Evolutionary conservation across 2,888 invertebrate species (phyloP).

Genomic region (Euclidia mi): DNA sequence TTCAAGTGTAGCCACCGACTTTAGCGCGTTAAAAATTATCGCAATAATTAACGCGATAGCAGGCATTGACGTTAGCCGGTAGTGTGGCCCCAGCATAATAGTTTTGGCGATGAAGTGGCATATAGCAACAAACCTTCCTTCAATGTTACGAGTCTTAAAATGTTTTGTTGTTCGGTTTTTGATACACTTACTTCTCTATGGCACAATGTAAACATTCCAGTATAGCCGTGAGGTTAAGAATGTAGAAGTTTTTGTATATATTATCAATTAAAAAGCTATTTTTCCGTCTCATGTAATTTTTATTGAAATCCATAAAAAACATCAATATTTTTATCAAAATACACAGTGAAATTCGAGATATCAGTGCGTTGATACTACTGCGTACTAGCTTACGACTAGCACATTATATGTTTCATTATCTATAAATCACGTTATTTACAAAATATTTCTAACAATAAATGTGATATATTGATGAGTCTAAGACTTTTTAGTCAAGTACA

Average conservation of each 20-base stretch:
- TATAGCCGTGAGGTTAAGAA: constrained; percentile 44
- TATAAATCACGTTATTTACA: constrained; percentile 53
- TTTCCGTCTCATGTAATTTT: constrained; percentile 69
- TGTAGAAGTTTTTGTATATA: constrained; percentile 63
- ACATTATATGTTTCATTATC: constrained; percentile 8
- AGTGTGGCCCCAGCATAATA: too few species aligned
- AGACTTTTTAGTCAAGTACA: not conserved
- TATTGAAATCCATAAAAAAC: constrained; percentile 66
- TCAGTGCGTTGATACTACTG: constrained; percentile 60
- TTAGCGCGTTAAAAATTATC: too few species aligned
- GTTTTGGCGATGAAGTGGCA: not conserved
- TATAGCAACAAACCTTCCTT: not conserved
- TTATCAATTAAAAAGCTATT: constrained; percentile 77
- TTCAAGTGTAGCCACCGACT: too few species aligned
- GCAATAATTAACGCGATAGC: too few species aligned
- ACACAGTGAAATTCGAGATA: constrained; percentile 73
- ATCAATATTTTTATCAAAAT: constrained; percentile 72
- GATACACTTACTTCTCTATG: constrained; percentile 45
- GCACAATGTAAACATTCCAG: constrained; percentile 64
- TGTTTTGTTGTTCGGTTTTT: constrained; percentile 37
- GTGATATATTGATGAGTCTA: not conserved
- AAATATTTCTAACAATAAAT: constrained; percentile 3
- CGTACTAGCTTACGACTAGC: constrained; percentile 35
- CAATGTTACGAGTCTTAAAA: constrained; percentile 4
- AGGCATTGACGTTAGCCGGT: too few species aligned